Percentiles rank a stretch among this genome's conserved stretches.
These are phyloP conservation scores for Acanthochromis polyacanthus DNA, from an alignment of 2,113 vertebrate genomes.

Conservation along the genomic window DNA sequence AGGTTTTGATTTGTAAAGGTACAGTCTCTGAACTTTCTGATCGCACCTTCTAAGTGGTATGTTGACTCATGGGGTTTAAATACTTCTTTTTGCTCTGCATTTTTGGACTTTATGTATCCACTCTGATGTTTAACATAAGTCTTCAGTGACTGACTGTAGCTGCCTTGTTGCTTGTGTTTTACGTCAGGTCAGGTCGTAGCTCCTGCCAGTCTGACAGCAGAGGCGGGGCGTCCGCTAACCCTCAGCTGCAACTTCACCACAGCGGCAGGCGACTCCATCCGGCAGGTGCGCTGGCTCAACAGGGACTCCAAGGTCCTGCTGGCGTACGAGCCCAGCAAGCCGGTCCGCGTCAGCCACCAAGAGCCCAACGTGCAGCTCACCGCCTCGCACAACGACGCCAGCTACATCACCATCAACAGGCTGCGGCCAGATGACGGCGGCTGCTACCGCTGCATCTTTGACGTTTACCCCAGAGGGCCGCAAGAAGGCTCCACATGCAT, in stretches of 20 bases:
- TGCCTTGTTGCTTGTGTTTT: neutral
- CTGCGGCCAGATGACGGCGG: constrained; percentile 66
- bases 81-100: too few species aligned
- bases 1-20: too few species aligned
- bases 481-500: constrained; percentile 77
- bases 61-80: too few species aligned
- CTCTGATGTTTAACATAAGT: too few species aligned
- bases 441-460: constrained; percentile 83
- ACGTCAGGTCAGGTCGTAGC: constrained; percentile 72
- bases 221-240: constrained; percentile 57
- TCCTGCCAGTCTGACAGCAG: constrained; percentile 45
- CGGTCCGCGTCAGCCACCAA: constrained; percentile 36
- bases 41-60: too few species aligned
- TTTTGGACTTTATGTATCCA: too few species aligned
- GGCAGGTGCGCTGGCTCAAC: constrained; percentile 82
- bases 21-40: too few species aligned
- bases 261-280: constrained; percentile 32
- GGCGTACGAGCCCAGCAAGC: constrained; percentile 54
- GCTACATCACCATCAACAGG: constrained; percentile 74
- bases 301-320: constrained; percentile 57
- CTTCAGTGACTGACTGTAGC: too few species aligned
- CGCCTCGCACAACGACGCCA: constrained; percentile 44
- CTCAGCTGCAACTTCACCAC: constrained; percentile 79
- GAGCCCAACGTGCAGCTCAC: constrained; percentile 60
- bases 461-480: constrained; percentile 73